Conservation (phyloP, 2,888 invertebrate species). For the Diaphora mendica region DNA sequence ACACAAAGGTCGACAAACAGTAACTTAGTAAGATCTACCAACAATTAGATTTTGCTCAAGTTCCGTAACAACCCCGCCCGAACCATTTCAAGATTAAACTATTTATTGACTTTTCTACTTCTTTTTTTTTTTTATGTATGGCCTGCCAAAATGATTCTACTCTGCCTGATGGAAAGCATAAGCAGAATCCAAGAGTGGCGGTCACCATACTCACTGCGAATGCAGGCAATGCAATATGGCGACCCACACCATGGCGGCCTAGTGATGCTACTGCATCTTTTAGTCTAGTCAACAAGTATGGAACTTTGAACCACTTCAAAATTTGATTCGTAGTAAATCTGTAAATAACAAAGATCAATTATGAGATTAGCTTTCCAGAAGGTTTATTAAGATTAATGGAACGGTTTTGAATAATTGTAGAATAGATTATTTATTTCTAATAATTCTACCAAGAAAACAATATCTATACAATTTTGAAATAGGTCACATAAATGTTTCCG, state of each 20-base stretch:
- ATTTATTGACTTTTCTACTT: conserved; percentile 46
- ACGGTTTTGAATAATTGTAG: neutral
- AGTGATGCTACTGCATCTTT: too few relatives aligned
- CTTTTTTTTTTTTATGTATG: too few relatives aligned
- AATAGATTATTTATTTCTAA: neutral
- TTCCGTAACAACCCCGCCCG: conserved; percentile 23
- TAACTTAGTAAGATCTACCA: conserved; percentile 12
- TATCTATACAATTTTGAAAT: neutral
- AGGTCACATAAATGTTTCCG: too few relatives aligned
- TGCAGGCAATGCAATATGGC: too few relatives aligned
- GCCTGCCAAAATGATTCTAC: too few relatives aligned
- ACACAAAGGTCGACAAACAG: conserved; percentile 15
- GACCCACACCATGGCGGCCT: too few relatives aligned
- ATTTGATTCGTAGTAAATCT: conserved; percentile 43
- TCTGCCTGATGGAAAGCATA: too few relatives aligned
- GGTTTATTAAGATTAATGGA: conserved; percentile 2
- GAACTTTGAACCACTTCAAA: conserved; percentile 39
- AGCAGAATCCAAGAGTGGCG: too few relatives aligned
- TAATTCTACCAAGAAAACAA: too few relatives aligned
- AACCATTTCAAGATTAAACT: conserved; percentile 50
- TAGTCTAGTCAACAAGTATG: too few relatives aligned
- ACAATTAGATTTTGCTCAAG: conserved; percentile 14
- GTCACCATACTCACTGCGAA: too few relatives aligned
- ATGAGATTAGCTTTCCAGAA: conserved; percentile 32
- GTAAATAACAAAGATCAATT: conserved; percentile 41